Evolutionary conservation across 2,113 vertebrate species (phyloP), one percentile per base, ranked within the genome.

Genomic region (Sitta europaea): DNA sequence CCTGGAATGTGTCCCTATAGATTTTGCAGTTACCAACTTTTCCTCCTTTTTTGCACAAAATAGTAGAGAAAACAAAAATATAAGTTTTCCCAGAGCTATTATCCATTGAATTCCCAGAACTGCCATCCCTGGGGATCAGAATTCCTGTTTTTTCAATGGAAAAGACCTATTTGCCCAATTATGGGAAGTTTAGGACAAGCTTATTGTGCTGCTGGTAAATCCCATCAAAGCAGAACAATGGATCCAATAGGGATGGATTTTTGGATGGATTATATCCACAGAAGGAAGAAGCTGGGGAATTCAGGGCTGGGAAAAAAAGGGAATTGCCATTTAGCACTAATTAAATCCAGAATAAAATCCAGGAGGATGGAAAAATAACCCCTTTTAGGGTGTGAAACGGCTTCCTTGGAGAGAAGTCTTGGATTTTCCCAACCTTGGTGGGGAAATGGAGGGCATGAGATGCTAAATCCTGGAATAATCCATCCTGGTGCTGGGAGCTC

Each of bases 41-140:
- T 48, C 40, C 40, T 45, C 12, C 21, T 48, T 28, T 47, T 71
- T n/a, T 16, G 7, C 14, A 29, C 47, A 48, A 47, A 75, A 54
- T 6, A 61, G 29, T 6, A 23, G 22, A 47, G 18, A 48, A 83
- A 61, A 54, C 17, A 48, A 61, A 83, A 42, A 16, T 1, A 68
- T 3, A 59, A 47, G 8, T 35, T 68, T 54, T 11, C 8, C 47
- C 70, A 54, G 29, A 40, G 40, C 29, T 48, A 16, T 40, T 16
- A 75, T 42, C 31, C 40, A 27, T 2, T 48, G 36, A 33, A 75
- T 68, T 83, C 48, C 48, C 40, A 75, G 40, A 83, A 53, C 4
- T 27, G 40, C 12, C 27, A 27, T 36, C 27, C 42, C 27, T 0
- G 0, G 35, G 14, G 48, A 36, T 24, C 40, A 62, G 55, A 35